Conservation (phyloP, 2,888 invertebrate genomes). For the Drosophila differens region DNA sequence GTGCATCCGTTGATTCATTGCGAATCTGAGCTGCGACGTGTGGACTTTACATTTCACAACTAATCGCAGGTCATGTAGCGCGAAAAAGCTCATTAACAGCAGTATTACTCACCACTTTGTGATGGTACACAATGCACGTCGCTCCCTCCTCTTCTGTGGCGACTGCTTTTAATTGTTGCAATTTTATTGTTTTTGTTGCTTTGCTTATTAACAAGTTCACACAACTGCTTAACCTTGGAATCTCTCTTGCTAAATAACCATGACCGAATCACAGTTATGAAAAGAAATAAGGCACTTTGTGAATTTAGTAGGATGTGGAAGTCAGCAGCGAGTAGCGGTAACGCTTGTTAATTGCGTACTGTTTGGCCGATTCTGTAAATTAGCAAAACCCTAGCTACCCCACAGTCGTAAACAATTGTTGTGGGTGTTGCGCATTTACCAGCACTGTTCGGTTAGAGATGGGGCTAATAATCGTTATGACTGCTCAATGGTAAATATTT, state of each 20-base stretch:
- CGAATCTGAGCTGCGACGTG: background rate
- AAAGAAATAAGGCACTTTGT: slow-evolving; percentile 3
- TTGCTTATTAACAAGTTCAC: slow-evolving; percentile 17
- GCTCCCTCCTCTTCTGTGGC: background rate
- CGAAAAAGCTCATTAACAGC: background rate
- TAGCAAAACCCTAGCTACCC: background rate
- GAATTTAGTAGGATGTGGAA: background rate
- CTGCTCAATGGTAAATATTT: background rate
- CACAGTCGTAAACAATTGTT: background rate
- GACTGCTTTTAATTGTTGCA: slow-evolving; percentile 2
- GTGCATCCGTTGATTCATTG: slow-evolving; percentile 11
- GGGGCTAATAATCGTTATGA: background rate
- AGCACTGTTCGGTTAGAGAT: slow-evolving; percentile 29
- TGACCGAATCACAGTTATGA: background rate
- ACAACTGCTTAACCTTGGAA: background rate
- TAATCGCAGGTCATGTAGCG: background rate
- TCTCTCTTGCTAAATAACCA: background rate
- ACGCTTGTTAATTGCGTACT: slow-evolving; percentile 2
- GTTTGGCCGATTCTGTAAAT: background rate
- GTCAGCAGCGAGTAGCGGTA: background rate
- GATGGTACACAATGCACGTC: slow-evolving; percentile 2
- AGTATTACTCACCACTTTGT: slow-evolving; percentile 48
- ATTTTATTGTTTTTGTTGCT: slow-evolving; percentile 1
- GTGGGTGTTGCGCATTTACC: background rate
- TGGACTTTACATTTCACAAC: background rate